Percentiles rank a stretch among this genome's conserved stretches.
phyloP scores from a whole-genome alignment of 2,888 invertebrate genomes.

The Drosophila nigricruria region DNA sequence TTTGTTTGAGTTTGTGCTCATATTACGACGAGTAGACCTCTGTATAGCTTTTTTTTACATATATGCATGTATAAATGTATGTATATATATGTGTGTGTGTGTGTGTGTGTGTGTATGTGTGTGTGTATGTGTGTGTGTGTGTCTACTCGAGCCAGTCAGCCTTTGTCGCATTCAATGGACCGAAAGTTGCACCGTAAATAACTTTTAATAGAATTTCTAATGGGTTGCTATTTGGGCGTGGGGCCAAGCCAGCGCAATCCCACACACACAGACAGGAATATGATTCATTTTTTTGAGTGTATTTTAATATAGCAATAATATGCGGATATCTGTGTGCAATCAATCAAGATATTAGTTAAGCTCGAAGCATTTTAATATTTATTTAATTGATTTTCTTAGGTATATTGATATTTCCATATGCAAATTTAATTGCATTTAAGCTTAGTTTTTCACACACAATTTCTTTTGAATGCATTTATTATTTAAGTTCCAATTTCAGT shows the following conservation, averaged over 20 bases:
- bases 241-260: slow-evolving; percentile 15
- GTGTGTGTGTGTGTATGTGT: background rate
- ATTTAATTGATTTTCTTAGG: background rate
- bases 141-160: slow-evolving; percentile 16
- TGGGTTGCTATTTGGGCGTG: slow-evolving; percentile 42
- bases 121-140: slow-evolving; percentile 2
- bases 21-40: slow-evolving; percentile 24
- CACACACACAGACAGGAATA: background rate
- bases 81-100: background rate
- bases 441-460: background rate
- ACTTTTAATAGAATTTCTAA: slow-evolving; percentile 81
- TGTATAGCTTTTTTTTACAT: slow-evolving; percentile 3
- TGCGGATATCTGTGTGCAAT: slow-evolving; percentile 4
- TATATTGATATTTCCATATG: background rate
- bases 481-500: no score
- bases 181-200: slow-evolving; percentile 72
- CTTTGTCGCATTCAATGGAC: slow-evolving; percentile 73
- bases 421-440: no score
- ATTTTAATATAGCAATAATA: slow-evolving; percentile 1
- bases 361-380: background rate
- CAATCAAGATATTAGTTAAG: background rate
- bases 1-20: slow-evolving; percentile 41
- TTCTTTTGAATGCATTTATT: background rate
- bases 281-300: background rate
- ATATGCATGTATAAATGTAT: background rate